Evolutionary conservation across 2,113 vertebrate species (phyloP).

Genomic region (Ptyas mucosa): DNA sequence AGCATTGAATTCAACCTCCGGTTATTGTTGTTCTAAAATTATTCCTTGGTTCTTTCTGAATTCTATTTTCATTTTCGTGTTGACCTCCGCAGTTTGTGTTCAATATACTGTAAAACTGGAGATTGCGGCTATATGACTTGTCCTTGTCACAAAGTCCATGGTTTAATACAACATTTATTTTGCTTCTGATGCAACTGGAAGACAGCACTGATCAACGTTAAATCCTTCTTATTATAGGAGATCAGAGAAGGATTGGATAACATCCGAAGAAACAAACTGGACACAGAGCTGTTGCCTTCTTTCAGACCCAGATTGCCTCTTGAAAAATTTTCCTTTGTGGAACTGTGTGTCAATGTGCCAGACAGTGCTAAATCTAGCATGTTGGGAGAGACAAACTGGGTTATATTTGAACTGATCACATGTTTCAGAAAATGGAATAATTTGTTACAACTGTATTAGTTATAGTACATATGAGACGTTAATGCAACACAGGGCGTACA

Average conservation of each 20-base stretch:
- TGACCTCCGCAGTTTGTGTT: neutral
- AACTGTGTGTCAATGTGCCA: neutral
- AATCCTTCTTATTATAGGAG: neutral
- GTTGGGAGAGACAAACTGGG: neutral
- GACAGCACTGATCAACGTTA: neutral
- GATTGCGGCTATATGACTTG: neutral
- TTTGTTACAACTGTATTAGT: neutral
- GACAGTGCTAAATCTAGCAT: neutral
- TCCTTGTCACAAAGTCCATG: neutral
- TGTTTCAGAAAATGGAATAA: neutral
- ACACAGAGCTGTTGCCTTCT: neutral
- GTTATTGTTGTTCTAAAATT: neutral
- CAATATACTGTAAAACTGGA: neutral
- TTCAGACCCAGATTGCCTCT: neutral
- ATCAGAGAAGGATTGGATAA: neutral
- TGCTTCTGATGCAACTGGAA: neutral
- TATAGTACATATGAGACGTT: neutral
- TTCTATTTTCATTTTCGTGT: neutral
- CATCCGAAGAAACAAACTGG: neutral
- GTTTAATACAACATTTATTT: neutral
- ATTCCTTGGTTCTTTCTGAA: neutral
- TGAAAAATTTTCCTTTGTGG: neutral
- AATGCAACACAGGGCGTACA: neutral
- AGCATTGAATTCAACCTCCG: neutral
- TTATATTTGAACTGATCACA: neutral